These are phyloP conservation scores for Paracanthobrama guichenoti DNA, from an alignment of 2,113 vertebrate genomes.

Conservation along the genomic window DNA sequence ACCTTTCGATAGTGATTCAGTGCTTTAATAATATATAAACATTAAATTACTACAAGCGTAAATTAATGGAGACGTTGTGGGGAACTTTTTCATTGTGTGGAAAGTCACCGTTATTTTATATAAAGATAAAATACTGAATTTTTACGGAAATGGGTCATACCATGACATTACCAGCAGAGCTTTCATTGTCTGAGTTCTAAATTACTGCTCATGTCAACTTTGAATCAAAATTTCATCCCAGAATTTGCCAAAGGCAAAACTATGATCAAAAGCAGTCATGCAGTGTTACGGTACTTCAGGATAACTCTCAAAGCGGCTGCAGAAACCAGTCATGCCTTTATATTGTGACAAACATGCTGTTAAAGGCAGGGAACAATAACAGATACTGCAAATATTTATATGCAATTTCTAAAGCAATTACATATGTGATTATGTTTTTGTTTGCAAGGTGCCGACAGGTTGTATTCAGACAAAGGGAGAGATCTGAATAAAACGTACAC, in stretches of 20 bases:
- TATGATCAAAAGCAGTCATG: background rate
- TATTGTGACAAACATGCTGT: constrained; percentile 48
- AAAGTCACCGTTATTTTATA: too few species aligned
- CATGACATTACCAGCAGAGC: background rate
- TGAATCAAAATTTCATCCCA: background rate
- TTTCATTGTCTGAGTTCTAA: background rate
- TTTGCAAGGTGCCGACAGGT: constrained; percentile 71
- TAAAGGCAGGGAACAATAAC: constrained; percentile 67
- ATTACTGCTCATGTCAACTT: background rate
- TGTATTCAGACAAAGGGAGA: constrained; percentile 63
- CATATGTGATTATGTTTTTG: constrained; percentile 71
- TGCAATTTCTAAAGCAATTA: constrained; percentile 70
- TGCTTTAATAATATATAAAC: too few species aligned
- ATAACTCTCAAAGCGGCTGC: background rate
- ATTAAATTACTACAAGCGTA: too few species aligned
- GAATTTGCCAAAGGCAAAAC: background rate
- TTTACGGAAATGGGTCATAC: too few species aligned
- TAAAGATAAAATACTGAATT: too few species aligned
- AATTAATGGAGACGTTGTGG: too few species aligned
- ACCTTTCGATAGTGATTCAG: too few species aligned
- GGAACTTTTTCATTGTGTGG: too few species aligned
- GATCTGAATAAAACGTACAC: constrained; percentile 53
- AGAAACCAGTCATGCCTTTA: constrained; percentile 45
- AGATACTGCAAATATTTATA: constrained; percentile 75
- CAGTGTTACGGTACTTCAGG: background rate